phyloP scores from a whole-genome alignment of 2,888 invertebrate species.

The Callyntrura sp. region DNA sequence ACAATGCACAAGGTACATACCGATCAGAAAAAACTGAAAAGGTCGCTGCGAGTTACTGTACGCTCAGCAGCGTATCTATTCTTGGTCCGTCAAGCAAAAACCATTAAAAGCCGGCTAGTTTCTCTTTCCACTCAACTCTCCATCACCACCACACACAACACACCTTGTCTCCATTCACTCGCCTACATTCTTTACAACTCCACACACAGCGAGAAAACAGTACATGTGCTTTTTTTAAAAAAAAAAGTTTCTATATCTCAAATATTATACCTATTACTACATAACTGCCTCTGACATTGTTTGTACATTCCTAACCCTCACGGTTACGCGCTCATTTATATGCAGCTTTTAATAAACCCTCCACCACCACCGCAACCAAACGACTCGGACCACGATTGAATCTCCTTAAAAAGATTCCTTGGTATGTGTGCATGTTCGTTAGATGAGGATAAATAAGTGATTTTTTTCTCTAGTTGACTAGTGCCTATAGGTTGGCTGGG shows the following conservation, averaged over 20 bases:
- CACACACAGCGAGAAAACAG: neutral
- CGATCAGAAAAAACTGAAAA: neutral
- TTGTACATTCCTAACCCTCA: neutral
- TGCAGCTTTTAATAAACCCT: constrained; percentile 44
- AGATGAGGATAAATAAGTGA: neutral
- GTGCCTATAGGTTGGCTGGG: too few species aligned
- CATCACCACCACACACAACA: neutral
- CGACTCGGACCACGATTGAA: constrained; percentile 24
- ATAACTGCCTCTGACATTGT: neutral
- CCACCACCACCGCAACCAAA: neutral
- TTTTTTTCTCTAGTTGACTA: too few species aligned
- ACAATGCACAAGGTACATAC: neutral
- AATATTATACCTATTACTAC: neutral
- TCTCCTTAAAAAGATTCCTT: constrained; percentile 19
- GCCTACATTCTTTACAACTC: neutral
- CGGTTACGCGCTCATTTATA: neutral
- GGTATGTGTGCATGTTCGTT: neutral
- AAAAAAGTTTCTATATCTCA: neutral
- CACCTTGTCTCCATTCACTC: too few species aligned
- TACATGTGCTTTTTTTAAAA: constrained; percentile 27
- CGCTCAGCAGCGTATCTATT: constrained; percentile 29
- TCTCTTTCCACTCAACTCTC: neutral
- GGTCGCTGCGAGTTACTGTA: neutral
- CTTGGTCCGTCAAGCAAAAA: neutral
- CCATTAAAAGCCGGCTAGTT: constrained; percentile 65